Conservation (phyloP, 2,113 vertebrate genomes). For the Cygnus atratus region DNA sequence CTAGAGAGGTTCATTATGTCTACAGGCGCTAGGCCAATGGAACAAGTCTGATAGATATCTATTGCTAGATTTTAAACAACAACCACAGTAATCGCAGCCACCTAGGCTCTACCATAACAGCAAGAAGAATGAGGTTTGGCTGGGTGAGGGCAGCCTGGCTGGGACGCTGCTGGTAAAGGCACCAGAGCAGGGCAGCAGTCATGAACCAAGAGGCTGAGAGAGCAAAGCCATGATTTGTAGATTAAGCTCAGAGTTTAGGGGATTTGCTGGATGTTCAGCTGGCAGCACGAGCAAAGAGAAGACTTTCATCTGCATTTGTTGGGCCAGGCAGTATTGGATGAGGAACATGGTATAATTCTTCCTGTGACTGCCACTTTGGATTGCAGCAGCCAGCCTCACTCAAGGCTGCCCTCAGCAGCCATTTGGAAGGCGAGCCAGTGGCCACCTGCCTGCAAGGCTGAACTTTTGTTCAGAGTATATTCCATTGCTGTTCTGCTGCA, state of each 20-base stretch:
- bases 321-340: background rate
- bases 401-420: background rate
- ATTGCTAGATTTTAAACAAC: background rate
- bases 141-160: background rate
- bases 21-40: background rate
- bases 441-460: background rate
- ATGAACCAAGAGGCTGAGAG: background rate
- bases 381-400: background rate
- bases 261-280: background rate
- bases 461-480: background rate
- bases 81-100: background rate
- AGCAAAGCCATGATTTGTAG: background rate
- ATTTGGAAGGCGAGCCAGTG: background rate
- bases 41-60: background rate
- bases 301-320: background rate
- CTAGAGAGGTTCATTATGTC: constrained; percentile 11
- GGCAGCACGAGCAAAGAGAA: background rate
- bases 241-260: background rate
- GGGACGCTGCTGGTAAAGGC: background rate
- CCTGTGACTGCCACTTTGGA: background rate
- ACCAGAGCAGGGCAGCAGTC: background rate
- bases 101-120: background rate
- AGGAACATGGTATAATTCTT: background rate
- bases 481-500: background rate
- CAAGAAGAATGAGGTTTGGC: background rate